Base-by-base conservation (phyloP, 2,797 vertebrate species). In the Botia almorhae region DNA sequence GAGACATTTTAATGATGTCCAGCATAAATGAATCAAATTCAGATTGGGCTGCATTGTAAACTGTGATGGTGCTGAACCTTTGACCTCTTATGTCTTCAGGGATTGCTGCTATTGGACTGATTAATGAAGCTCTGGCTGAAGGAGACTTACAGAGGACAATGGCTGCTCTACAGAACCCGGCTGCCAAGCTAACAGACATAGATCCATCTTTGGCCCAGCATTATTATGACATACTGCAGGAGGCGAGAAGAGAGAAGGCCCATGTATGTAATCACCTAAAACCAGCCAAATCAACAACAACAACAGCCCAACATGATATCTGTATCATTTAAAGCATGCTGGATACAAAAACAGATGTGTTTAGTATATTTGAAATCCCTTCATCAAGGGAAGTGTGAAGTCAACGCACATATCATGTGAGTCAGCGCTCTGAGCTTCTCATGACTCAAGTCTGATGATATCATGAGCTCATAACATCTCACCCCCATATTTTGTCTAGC, bases 101-200 rank as follows among this genome's bases (percentile, higher is more conserved):
- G 50, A 98, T 99, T 69, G 94, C 95, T 74, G 98, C 98, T 50
- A 99, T 99, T 46, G 96, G 97, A 6, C 90, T 94, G 84, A 98
- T 99, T 86, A 99, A 99, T 0, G 98, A 99, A 90, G 96, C 98
- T 2, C 89, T 99, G 90, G 96, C 99, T 55, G 96, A 97, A 77
- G 98, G 98, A 0, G 95, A 98, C 11, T 82, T 94, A 8, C 87
- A 77, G 67, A 98, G 95, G 91, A 99, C 97, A 0, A 89, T 98
- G 90, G 92, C 92, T 46, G 94, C 95, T 26, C 89, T 99, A 75
- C 96, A 97, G 89, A 95, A 94, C 81, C 93, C 96, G 0, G 95
- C 97, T 0, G 98, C 97, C 76, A 99, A 99, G 87, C 91, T 99
- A 2, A 95, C 95, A 0, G 96, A 95, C 0, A 96, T 99, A 68